Conservation (phyloP, 2,113 vertebrate species). For the Gavialis gangeticus region DNA sequence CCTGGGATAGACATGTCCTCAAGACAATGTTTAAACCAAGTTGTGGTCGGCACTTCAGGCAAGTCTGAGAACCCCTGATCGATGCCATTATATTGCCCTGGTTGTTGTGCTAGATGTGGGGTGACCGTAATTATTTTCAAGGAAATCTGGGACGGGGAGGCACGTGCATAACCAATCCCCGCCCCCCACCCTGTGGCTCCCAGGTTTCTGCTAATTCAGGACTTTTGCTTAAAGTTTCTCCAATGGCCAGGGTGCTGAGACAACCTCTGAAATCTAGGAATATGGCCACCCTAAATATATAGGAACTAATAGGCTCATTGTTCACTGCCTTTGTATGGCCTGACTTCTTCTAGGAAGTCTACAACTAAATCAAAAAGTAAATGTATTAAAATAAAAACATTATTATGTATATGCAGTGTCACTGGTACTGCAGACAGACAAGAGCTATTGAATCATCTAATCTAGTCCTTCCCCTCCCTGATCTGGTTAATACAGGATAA, state of each 20-base stretch:
- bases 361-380: neutral
- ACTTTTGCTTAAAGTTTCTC: no score
- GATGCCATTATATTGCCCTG: neutral
- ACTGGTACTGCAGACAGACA: neutral
- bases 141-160: neutral
- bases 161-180: no score
- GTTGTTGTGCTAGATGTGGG: neutral
- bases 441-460: accelerated
- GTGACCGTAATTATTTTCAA: neutral
- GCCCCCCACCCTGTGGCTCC: no score
- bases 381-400: accelerated
- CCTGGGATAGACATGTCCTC: neutral
- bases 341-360: neutral
- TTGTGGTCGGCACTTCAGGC: neutral
- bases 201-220: no score
- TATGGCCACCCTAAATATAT: no score
- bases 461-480: neutral
- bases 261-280: no score
- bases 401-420: no score
- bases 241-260: no score
- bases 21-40: neutral
- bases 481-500: neutral
- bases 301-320: neutral
- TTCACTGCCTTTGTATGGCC: neutral
- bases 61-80: neutral